Percentiles rank a stretch among this genome's conserved stretches.
Evolutionary conservation across 2,888 invertebrate species (phyloP).

Genomic region (Taphrorychus bicolor): DNA sequence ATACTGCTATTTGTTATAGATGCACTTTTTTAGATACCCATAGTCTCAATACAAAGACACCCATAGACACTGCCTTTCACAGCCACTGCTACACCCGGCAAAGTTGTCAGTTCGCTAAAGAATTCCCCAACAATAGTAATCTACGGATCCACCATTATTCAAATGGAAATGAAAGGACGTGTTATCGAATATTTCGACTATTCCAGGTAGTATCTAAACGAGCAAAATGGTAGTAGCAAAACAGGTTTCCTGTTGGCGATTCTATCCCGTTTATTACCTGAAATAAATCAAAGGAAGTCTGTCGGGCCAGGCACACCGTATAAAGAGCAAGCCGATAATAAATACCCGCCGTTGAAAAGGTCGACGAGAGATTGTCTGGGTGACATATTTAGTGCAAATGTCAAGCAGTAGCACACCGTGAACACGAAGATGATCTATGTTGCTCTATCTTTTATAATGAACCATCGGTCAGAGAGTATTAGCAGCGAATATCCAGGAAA

Average conservation of each 20-base stretch:
- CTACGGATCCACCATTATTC: too few relatives aligned
- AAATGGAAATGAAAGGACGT: too few relatives aligned
- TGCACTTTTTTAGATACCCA: too few relatives aligned
- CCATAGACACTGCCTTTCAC: too few relatives aligned
- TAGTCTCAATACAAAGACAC: too few relatives aligned
- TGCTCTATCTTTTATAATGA: neutral
- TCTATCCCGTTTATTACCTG: slow-evolving; percentile 28
- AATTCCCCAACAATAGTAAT: too few relatives aligned
- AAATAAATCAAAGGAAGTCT: slow-evolving; percentile 33
- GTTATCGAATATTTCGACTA: too few relatives aligned
- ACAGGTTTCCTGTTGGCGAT: neutral
- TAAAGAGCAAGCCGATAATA: slow-evolving; percentile 41
- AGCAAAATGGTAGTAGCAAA: neutral
- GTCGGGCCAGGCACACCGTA: slow-evolving; percentile 25
- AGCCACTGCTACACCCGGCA: too few relatives aligned
- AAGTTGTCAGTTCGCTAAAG: too few relatives aligned
- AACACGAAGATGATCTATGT: slow-evolving; percentile 37
- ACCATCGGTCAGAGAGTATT: neutral
- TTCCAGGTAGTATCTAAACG: too few relatives aligned
- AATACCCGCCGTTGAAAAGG: slow-evolving; percentile 42
- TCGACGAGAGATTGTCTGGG: slow-evolving; percentile 42
- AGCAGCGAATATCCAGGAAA: neutral
- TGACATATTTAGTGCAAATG: slow-evolving; percentile 46
- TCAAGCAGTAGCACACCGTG: slow-evolving; percentile 34
- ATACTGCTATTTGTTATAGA: too few relatives aligned